Base-by-base conservation (phyloP, 1,140 invertebrate genomes). In the Lycorma delicatula region DNA sequence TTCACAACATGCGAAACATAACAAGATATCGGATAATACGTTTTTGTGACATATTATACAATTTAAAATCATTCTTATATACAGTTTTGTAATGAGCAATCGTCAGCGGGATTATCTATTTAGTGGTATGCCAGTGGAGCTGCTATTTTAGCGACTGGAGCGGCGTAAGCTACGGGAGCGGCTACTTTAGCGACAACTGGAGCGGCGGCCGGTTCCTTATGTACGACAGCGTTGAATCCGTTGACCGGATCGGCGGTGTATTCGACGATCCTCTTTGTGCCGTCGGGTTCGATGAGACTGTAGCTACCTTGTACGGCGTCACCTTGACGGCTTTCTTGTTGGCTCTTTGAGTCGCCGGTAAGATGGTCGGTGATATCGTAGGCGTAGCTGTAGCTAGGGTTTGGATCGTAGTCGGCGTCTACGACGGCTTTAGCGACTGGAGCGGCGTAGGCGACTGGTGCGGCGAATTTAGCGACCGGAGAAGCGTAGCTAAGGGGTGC, bases 401-500 rank as follows among this genome's bases (percentile, higher is more conserved):
- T 44, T 16, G 41, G 41, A 22, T 44, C 41, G 41, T 44, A 44
- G 16, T 44, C 41, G n/a, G n/a, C n/a, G 41, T 44, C 41, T 20
- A 18, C 41, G 41, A 13, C 6, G 41, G 16, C 41, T 7, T 16
- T 18, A n/a, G 36, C 36, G 20, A 38, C 7, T 3, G 41, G 41
- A 22, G 41, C 41, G 41, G 41, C 41, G 41, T 44, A 44, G 41
- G n/a, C n/a, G n/a, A n/a, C n/a, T n/a, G n/a, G n/a, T n/a, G n/a
- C n/a, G n/a, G n/a, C n/a, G n/a, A n/a, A n/a, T n/a, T n/a, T n/a
- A n/a, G n/a, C n/a, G n/a, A n/a, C n/a, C n/a, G 47, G 50, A 36
- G 59, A 31, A 27, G 58, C 55, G 54, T 49, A 41, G 34, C 25
- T 47, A 48, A 63, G 53, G 49, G 61, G 63, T 38, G 60, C 60